Percentiles rank a stretch among this genome's conserved stretches.
phyloP scores from a whole-genome alignment of 2,888 invertebrate genomes.

The Drosophila quinaria region DNA sequence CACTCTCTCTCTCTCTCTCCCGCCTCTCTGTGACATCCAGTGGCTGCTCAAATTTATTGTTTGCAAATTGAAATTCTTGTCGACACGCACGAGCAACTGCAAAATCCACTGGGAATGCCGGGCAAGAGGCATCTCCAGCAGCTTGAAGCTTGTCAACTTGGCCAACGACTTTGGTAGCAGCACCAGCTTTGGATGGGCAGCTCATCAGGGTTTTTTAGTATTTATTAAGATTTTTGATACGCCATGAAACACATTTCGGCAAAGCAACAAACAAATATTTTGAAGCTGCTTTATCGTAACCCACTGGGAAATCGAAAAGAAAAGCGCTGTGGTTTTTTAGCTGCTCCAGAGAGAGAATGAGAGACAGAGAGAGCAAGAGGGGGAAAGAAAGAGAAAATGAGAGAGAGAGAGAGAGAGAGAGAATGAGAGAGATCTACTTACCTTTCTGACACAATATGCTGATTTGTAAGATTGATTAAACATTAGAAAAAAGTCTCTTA shows the following conservation, averaged over 20 bases:
- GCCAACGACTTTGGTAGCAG: constrained; percentile 54
- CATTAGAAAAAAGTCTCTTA: no score
- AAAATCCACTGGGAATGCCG: constrained; percentile 71
- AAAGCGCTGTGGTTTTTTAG: neutral
- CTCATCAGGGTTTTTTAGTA: constrained; percentile 69
- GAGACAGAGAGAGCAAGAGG: neutral
- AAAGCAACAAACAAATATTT: constrained; percentile 52
- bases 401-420: no score
- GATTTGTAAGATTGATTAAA: neutral
- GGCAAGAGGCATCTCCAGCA: constrained; percentile 84
- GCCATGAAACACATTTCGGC: constrained; percentile 52
- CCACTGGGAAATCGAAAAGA: constrained; percentile 19
- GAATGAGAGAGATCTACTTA: neutral
- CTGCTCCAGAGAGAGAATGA: neutral
- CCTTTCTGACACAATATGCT: neutral
- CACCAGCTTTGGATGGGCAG: constrained; percentile 38
- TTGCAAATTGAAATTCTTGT: constrained; percentile 81
- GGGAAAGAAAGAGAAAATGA: no score
- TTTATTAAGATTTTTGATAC: constrained; percentile 68
- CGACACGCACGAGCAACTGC: constrained; percentile 78
- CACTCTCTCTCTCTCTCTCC: neutral
- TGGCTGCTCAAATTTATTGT: constrained; percentile 78
- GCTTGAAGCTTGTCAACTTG: constrained; percentile 87
- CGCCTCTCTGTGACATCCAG: constrained; percentile 33
- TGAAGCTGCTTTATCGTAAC: constrained; percentile 28